Evolutionary conservation across 2,797 vertebrate species (phyloP), one percentile per base, ranked within the genome.

Genomic region (Spizella passerina): DNA sequence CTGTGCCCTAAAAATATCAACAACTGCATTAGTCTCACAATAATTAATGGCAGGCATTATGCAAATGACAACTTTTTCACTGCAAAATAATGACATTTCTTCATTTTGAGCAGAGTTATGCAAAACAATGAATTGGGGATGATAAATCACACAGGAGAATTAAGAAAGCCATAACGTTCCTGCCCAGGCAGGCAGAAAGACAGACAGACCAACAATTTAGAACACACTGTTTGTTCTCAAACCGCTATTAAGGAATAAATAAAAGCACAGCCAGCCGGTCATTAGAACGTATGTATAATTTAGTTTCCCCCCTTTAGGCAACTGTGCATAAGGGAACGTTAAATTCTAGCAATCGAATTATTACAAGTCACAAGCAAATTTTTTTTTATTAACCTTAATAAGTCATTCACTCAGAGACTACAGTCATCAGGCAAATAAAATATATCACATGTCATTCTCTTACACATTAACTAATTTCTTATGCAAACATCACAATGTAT

Each of bases 1-100:
- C 97, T 97, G 95, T 97, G 98, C 97, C 98, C 98, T 98, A 98
- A 98, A 98, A 98, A 98, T 98, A 98, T 98, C 98, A 98, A 98
- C 98, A 98, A 98, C 97, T 97, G 97, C 98, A 98, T 98, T 98
- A 98, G 98, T 98, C 97, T 98, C 97, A 97, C 97, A 97, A 98
- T 98, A 98, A 98, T 98, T 98, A 98, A 98, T 98, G 98, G 97
- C 97, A 98, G 98, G 97, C 98, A 98, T 98, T 98, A 98, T 98
- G 98, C 98, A 98, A 98, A 98, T 98, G 98, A 98, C 98, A 98
- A 98, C 97, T 98, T 98, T 98, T 98, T 98, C 98, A 90, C 98
- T 97, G 97, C 97, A 98, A 98, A 98, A 98, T 98, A 98, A 98
- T 98, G 98, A 98, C 98, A 98, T 98, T 98, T 98, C 98, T 98